Evolutionary conservation across 1,140 invertebrate genomes (phyloP), one percentile per base, ranked within the genome.

Genomic region (Ganaspis sp.): DNA sequence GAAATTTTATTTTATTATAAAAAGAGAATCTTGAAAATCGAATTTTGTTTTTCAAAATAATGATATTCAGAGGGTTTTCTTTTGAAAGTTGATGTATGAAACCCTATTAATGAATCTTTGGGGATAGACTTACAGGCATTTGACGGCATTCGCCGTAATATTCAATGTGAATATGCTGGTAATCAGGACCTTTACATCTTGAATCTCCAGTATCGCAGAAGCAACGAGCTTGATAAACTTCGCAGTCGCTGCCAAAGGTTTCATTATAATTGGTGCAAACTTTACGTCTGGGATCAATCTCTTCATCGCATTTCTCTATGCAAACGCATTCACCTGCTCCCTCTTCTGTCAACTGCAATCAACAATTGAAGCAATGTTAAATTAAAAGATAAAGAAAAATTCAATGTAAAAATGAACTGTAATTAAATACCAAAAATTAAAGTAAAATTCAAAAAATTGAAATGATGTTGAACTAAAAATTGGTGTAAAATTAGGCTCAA

Each of bases 261-360:
- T 98, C 95, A 86, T 99, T 99, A 91, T 95, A 94, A 90, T 98
- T 98, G 54, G 96, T 97, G 92, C 98, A 99, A 34, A 98, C 97
- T 90, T 95, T 95, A 82, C 96, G 93, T 38, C 96, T 93, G 0
- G 93, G 92, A 87, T 98, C 96, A 4, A 91, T 92, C 91, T 98
- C 96, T 76, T 93, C 91, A 23, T 96, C 96, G 84, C 97, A 99
- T 17, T 93, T 92, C 72, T 94, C 94, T 81, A 98, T 95, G 91
- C 98, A 99, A 76, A 95, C 94, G 89, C 98, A 99, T 81, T 95
- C 92, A 8, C 97, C 95, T 75, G 95, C 94, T 9, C 94, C 94
- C 15, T 94, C 92, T 69, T 94, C 92, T 78, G 93, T 93, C 1
- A 80, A 29, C 90, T 91, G 19, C n/a, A n/a, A n/a, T n/a, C n/a